phyloP scores from a whole-genome alignment of 2,888 invertebrate species.

The Cylindroiulus punctatus region DNA sequence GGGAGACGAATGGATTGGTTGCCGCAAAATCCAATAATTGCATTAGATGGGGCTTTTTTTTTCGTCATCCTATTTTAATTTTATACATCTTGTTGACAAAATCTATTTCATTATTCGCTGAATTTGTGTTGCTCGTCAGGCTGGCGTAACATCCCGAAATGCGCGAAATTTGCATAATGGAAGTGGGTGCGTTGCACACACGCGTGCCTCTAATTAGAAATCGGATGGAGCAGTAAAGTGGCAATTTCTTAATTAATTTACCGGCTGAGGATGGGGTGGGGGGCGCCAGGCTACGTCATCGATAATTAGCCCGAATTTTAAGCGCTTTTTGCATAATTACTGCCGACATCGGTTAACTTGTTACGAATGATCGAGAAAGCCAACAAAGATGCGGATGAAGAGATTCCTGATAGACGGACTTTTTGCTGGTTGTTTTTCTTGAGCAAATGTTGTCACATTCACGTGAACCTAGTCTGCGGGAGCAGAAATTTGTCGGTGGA shows the following conservation, averaged over 20 bases:
- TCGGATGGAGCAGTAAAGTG: slow-evolving; percentile 45
- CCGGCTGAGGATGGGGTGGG: slow-evolving; percentile 47
- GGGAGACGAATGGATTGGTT: slow-evolving; percentile 13
- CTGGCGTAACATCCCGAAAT: slow-evolving; percentile 47
- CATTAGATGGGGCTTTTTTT: background rate
- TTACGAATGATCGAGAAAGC: background rate
- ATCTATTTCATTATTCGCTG: slow-evolving; percentile 43
- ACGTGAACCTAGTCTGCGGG: too few relatives aligned
- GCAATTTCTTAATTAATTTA: slow-evolving; percentile 47
- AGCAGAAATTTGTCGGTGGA: too few relatives aligned
- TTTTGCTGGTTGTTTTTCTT: background rate
- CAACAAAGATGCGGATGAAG: slow-evolving; percentile 1
- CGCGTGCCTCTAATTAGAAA: slow-evolving; percentile 47
- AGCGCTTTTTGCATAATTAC: slow-evolving; percentile 43
- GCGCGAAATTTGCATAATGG: slow-evolving; percentile 47
- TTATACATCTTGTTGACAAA: slow-evolving; percentile 47
- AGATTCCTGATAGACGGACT: background rate
- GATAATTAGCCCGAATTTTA: slow-evolving; percentile 31
- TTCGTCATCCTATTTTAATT: slow-evolving; percentile 35
- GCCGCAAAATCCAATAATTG: slow-evolving; percentile 38
- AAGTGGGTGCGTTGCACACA: slow-evolving; percentile 26
- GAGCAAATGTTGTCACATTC: too few relatives aligned
- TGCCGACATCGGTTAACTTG: background rate
- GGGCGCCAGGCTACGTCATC: background rate
- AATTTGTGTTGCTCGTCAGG: slow-evolving; percentile 43